Evolutionary conservation across 2,113 vertebrate genomes (phyloP).

Genomic region (Ivindomyrus marchei): DNA sequence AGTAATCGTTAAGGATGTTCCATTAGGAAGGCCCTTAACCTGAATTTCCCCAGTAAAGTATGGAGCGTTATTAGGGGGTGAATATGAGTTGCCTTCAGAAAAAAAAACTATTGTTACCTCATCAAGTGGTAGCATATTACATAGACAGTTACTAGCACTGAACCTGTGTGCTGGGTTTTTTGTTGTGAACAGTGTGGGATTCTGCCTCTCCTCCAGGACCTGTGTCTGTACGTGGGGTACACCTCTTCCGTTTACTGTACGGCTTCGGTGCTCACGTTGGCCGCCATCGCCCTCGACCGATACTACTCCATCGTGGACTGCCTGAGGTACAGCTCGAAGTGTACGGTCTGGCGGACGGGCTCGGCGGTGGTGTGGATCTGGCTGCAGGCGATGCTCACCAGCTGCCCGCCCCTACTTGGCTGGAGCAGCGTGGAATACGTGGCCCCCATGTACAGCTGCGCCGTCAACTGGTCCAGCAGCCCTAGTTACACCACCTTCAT

Average conservation of each 20-base stretch:
- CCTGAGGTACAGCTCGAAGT: constrained; percentile 62
- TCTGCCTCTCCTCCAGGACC: constrained; percentile 49
- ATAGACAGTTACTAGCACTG: background rate
- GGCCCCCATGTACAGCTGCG: constrained; percentile 60
- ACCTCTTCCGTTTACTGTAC: constrained; percentile 72
- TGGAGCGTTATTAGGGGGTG: background rate
- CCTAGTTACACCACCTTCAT: constrained; percentile 61
- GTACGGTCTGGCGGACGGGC: constrained; percentile 55
- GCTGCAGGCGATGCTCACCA: constrained; percentile 63
- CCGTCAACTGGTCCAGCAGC: constrained; percentile 59
- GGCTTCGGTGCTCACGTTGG: constrained; percentile 64
- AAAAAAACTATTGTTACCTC: background rate
- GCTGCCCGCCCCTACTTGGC: constrained; percentile 65
- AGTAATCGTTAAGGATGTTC: background rate
- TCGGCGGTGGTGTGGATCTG: constrained; percentile 69
- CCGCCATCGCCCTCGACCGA: constrained; percentile 69
- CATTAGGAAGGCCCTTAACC: background rate
- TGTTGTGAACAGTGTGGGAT: background rate
- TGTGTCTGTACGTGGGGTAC: constrained; percentile 68
- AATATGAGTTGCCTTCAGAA: background rate
- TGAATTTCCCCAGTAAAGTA: background rate
- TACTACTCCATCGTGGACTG: constrained; percentile 71
- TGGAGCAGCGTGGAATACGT: constrained; percentile 63
- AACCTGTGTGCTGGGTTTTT: background rate
- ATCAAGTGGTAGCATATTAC: background rate